Evolutionary conservation across 2,888 invertebrate species (phyloP).

Genomic region (Brachypalpus laphriformis): DNA sequence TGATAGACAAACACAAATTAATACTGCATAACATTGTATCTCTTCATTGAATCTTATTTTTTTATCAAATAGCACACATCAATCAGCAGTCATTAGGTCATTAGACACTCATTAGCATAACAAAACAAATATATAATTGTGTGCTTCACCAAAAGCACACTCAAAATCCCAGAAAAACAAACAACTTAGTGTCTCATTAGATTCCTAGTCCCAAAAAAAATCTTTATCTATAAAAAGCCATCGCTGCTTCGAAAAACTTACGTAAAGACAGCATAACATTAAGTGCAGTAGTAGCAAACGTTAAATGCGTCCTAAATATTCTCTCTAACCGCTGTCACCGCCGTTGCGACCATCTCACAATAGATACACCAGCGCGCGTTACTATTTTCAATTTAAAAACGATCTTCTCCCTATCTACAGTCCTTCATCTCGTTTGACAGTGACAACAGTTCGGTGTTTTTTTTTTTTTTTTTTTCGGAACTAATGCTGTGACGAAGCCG

Average conservation of each 20-base stretch:
- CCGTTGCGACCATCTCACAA: background rate
- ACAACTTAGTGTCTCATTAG: constrained; percentile 53
- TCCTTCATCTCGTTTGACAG: constrained; percentile 57
- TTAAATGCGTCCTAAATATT: constrained; percentile 66
- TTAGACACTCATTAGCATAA: constrained; percentile 64
- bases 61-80: constrained; percentile 41
- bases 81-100: constrained; percentile 68
- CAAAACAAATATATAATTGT: constrained; percentile 21
- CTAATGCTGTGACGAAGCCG: constrained; percentile 55
- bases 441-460: constrained; percentile 9
- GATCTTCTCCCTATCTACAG: constrained; percentile 36
- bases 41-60: background rate
- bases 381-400: constrained; percentile 58
- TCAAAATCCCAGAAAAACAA: background rate
- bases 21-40: constrained; percentile 5
- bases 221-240: constrained; percentile 55
- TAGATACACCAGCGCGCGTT: constrained; percentile 26
- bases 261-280: constrained; percentile 51
- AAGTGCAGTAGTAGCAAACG: constrained; percentile 17
- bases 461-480: background rate
- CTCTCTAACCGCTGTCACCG: background rate
- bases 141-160: background rate
- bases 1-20: background rate
- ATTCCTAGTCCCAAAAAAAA: constrained; percentile 32
- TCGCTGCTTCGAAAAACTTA: constrained; percentile 36